phyloP scores from a whole-genome alignment of 2,113 vertebrate species.

The Cygnus buccinator region DNA sequence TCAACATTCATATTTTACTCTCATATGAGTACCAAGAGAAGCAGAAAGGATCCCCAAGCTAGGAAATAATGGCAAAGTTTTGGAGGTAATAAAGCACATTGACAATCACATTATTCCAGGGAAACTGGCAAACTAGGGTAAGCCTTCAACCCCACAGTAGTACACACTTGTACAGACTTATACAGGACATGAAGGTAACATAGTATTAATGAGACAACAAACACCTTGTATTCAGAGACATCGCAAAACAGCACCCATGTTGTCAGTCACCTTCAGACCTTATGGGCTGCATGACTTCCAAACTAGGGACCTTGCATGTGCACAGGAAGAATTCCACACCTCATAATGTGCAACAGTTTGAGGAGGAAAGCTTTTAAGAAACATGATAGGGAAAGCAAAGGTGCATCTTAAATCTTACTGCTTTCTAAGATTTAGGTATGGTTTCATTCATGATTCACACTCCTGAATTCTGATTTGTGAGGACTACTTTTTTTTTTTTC shows the following conservation, averaged over 20 bases:
- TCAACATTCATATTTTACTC: slow-evolving; percentile 10
- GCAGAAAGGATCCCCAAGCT: neutral
- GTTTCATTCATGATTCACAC: neutral
- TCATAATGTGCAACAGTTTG: neutral
- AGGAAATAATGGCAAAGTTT: slow-evolving; percentile 14
- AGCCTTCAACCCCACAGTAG: neutral
- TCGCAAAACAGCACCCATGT: neutral
- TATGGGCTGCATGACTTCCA: neutral
- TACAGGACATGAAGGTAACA: neutral
- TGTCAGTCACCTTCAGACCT: neutral
- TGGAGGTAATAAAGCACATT: neutral
- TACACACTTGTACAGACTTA: neutral
- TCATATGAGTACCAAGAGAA: neutral
- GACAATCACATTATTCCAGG: neutral
- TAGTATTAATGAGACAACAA: neutral
- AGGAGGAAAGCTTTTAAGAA: neutral
- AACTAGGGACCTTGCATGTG: neutral
- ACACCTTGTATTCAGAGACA: neutral
- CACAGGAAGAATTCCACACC: neutral
- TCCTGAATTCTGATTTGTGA: neutral
- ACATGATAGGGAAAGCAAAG: neutral
- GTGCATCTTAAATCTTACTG: neutral
- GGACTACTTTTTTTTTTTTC: neutral
- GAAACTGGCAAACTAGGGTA: neutral
- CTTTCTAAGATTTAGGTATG: neutral